phyloP scores from a whole-genome alignment of 2,797 vertebrate genomes.

The Alauda arvensis region DNA sequence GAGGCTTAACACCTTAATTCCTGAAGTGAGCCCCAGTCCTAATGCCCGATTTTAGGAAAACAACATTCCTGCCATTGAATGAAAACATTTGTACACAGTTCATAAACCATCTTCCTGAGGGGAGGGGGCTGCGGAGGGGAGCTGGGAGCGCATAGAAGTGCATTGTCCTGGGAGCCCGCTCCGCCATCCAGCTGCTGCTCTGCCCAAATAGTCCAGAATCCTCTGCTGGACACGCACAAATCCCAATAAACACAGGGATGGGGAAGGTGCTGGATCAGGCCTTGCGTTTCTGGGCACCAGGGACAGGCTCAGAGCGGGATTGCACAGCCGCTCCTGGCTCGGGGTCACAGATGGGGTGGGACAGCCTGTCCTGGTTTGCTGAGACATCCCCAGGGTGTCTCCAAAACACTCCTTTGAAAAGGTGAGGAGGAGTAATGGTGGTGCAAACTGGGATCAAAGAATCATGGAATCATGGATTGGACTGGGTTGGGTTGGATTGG shows the following conservation, averaged over 20 bases:
- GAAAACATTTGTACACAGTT: conserved; percentile 67
- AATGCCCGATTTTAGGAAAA: conserved; percentile 68
- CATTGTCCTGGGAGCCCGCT: conserved; percentile 23
- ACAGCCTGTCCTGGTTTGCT: background rate
- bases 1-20: conserved; percentile 62
- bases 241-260: background rate
- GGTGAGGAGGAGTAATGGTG: background rate
- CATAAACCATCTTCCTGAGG: conserved; percentile 71
- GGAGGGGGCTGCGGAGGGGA: background rate
- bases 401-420: background rate
- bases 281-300: background rate
- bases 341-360: accelerated
- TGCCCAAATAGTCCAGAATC: conserved; percentile 38
- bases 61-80: conserved; percentile 65
- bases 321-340: accelerated
- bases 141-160: conserved; percentile 15
- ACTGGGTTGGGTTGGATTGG: too few species aligned
- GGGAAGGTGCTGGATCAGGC: background rate
- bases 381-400: background rate
- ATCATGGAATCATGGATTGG: background rate
- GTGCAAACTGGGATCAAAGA: background rate
- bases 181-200: conserved; percentile 56
- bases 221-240: background rate
- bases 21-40: conserved; percentile 59
- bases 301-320: background rate